These are phyloP conservation scores for Eledona agricola DNA, from an alignment of 2,888 invertebrate species.

Conservation along the genomic window DNA sequence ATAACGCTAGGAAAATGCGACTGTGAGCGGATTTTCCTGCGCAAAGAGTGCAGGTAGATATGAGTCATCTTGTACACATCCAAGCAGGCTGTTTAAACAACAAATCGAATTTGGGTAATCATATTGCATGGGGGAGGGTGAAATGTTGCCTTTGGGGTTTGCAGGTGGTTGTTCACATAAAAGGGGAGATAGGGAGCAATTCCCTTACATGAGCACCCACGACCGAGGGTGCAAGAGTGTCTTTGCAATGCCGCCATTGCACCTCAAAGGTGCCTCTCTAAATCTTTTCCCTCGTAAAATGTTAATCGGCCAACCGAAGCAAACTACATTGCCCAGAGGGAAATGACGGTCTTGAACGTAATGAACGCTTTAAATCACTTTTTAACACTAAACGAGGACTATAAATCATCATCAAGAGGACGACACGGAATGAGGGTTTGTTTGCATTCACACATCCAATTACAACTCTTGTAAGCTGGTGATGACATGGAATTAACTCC, in stretches of 20 bases:
- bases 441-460: no score
- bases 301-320: no score
- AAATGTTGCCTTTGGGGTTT: constrained; percentile 37
- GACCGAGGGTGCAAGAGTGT: constrained; percentile 7
- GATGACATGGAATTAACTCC: no score
- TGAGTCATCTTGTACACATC: constrained; percentile 40
- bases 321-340: no score
- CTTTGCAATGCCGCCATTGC: constrained; percentile 9
- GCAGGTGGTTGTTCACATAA: constrained; percentile 39
- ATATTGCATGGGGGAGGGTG: constrained; percentile 29
- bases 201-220: constrained; percentile 26
- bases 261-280: constrained; percentile 23
- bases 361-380: no score
- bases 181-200: constrained; percentile 28
- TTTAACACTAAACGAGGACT: no score
- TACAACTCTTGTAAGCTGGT: no score
- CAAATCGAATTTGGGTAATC: constrained; percentile 41
- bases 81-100: constrained; percentile 37
- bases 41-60: constrained; percentile 20
- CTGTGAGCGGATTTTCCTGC: no score
- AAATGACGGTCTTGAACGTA: no score
- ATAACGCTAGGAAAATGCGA: no score
- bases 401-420: no score
- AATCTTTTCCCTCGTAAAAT: constrained; percentile 4
- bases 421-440: no score